phyloP scores from a whole-genome alignment of 2,888 invertebrate species.

The Encarsia formosa region DNA sequence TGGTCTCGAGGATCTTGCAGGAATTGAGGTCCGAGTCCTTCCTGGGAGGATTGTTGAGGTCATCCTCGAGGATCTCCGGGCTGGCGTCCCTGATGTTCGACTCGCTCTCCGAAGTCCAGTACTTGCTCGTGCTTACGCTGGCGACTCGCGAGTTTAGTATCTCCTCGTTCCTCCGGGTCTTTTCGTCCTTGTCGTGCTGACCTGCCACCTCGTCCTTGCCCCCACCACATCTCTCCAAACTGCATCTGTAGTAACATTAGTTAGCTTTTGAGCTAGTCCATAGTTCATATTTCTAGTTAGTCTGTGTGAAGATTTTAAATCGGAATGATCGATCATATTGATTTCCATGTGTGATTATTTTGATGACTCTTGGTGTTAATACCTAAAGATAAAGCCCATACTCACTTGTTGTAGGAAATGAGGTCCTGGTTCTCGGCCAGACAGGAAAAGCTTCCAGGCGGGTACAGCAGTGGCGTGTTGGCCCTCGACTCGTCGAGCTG shows the following conservation, averaged over 20 bases:
- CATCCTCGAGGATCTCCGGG: conserved; percentile 43
- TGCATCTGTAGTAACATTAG: no score
- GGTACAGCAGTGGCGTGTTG: conserved; percentile 40
- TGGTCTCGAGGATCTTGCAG: conserved; percentile 46
- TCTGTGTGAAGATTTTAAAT: no score
- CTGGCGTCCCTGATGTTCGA: conserved; percentile 40
- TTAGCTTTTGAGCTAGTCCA: no score
- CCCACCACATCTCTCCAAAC: no score
- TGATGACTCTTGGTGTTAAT: not conserved
- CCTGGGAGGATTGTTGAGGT: no score
- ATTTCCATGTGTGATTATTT: not conserved
- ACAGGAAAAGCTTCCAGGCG: conserved; percentile 39
- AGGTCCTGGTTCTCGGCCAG: conserved; percentile 44
- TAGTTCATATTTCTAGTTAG: no score
- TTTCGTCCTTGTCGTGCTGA: conserved; percentile 39
- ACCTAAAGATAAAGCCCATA: not conserved
- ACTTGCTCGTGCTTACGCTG: conserved; percentile 35
- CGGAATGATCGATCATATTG: no score
- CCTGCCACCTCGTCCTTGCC: no score
- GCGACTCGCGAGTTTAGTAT: no score
- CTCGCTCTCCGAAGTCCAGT: conserved; percentile 37
- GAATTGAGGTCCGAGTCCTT: no score
- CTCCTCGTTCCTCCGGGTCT: conserved; percentile 40
- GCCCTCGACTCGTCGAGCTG: conserved; percentile 41
- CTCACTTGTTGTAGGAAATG: conserved; percentile 41